Evolutionary conservation across 1,140 invertebrate genomes (phyloP).

Genomic region (Laupala kohalensis): DNA sequence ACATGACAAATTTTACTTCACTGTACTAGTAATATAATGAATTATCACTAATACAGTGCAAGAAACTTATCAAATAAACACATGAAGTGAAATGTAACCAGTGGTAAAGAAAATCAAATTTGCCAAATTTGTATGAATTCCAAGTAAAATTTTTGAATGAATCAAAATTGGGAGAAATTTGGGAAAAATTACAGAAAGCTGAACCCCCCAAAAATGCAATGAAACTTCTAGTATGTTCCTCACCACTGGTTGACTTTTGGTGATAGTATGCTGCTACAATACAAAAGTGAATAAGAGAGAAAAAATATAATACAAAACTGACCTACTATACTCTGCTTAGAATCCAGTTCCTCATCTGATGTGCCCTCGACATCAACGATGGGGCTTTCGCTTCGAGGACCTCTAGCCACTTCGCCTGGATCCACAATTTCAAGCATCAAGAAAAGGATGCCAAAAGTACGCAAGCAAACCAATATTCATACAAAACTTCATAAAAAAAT

Average conservation of each 20-base stretch:
- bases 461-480: background rate
- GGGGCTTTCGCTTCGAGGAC: slow-evolving; percentile 46
- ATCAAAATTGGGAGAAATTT: too few species aligned
- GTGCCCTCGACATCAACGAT: slow-evolving; percentile 62
- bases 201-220: too few species aligned
- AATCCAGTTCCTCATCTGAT: slow-evolving; percentile 46
- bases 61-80: too few species aligned
- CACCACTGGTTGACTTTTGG: background rate
- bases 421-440: slow-evolving; percentile 9
- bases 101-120: too few species aligned
- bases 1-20: too few species aligned
- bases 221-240: too few species aligned
- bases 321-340: slow-evolving; percentile 23
- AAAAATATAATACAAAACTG: slow-evolving; percentile 5
- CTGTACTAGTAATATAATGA: too few species aligned
- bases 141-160: too few species aligned
- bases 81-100: too few species aligned
- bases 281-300: background rate
- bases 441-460: background rate
- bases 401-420: slow-evolving; percentile 47
- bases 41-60: too few species aligned
- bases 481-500: background rate
- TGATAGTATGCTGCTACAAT: background rate
- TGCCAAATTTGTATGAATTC: too few species aligned
- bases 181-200: too few species aligned